phyloP scores from a whole-genome alignment of 2,797 vertebrate species.

The Geotrypetes seraphini region DNA sequence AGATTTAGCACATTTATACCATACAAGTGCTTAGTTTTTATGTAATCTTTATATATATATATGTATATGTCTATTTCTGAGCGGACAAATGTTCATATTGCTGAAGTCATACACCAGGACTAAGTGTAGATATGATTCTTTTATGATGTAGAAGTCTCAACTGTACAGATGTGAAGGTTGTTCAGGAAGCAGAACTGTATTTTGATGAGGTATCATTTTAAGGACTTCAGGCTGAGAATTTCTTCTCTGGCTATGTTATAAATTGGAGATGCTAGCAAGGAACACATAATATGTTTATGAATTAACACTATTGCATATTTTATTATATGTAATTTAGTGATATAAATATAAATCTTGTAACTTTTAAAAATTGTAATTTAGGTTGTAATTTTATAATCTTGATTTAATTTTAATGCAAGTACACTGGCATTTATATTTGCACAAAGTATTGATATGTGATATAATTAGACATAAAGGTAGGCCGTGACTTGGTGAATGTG shows the following conservation, averaged over 20 bases:
- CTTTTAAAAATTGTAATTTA: slow-evolving; percentile 56
- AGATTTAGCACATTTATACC: slow-evolving; percentile 51
- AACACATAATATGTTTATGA: slow-evolving; percentile 49
- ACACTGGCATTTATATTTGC: slow-evolving; percentile 92
- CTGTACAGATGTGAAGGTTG: slow-evolving; percentile 56
- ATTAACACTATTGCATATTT: slow-evolving; percentile 67
- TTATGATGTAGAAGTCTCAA: slow-evolving; percentile 65
- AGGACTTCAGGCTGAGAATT: slow-evolving; percentile 46
- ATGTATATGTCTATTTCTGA: slow-evolving; percentile 81
- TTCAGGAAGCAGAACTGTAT: slow-evolving; percentile 35
- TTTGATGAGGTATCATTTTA: slow-evolving; percentile 56
- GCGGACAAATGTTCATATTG: slow-evolving; percentile 47
- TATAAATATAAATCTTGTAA: slow-evolving; percentile 59
- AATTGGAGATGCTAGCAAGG: slow-evolving; percentile 49
- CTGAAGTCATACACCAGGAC: slow-evolving; percentile 59
- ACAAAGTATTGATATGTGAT: slow-evolving; percentile 75
- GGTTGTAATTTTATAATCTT: slow-evolving; percentile 65
- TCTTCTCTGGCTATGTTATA: slow-evolving; percentile 41
- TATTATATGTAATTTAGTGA: slow-evolving; percentile 66
- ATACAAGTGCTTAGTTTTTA: slow-evolving; percentile 80
- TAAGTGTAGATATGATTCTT: slow-evolving; percentile 73
- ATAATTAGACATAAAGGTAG: slow-evolving; percentile 57
- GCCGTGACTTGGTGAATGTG: slow-evolving; percentile 52
- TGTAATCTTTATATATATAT: too few relatives aligned
- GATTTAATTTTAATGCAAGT: slow-evolving; percentile 69